Evolutionary conservation across 2,888 invertebrate genomes (phyloP).

Genomic region (Tribolium freemani): DNA sequence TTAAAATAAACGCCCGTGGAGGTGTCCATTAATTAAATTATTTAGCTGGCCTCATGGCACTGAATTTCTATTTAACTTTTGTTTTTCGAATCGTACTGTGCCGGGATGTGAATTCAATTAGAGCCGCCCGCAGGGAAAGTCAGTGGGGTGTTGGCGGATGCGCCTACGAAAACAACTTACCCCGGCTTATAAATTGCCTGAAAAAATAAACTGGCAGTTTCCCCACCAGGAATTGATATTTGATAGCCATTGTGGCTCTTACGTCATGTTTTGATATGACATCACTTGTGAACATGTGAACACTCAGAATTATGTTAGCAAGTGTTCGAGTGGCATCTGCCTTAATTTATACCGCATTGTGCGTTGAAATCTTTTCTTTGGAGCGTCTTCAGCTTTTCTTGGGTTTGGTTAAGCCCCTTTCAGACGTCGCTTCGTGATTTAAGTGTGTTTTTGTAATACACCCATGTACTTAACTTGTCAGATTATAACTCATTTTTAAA

Average conservation of each 20-base stretch:
- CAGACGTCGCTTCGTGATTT: constrained; percentile 25
- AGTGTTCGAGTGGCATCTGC: constrained; percentile 21
- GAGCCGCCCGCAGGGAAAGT: neutral
- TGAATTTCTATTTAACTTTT: constrained; percentile 4
- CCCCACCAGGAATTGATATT: constrained; percentile 29
- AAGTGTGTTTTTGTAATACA: constrained; percentile 31
- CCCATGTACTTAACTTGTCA: constrained; percentile 31
- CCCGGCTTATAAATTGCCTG: constrained; percentile 2
- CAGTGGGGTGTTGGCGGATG: constrained; percentile 4
- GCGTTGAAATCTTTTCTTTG: constrained; percentile 3
- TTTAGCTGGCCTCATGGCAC: constrained; percentile 3
- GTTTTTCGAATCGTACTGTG: neutral
- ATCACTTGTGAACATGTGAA: constrained; percentile 32
- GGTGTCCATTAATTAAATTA: constrained; percentile 33
- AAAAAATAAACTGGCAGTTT: constrained; percentile 3
- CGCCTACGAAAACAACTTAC: constrained; percentile 17
- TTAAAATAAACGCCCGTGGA: constrained; percentile 31
- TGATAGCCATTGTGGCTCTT: constrained; percentile 17
- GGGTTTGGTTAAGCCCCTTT: constrained; percentile 27
- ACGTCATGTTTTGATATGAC: constrained; percentile 30
- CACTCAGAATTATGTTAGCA: constrained; percentile 19
- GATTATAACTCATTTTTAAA: constrained; percentile 32
- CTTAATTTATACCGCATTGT: constrained; percentile 23
- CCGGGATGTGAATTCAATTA: constrained; percentile 18
- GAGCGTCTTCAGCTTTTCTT: constrained; percentile 17